These are phyloP conservation scores for Catharus bicknelli DNA, from an alignment of 2,113 vertebrate genomes.

Conservation along the genomic window DNA sequence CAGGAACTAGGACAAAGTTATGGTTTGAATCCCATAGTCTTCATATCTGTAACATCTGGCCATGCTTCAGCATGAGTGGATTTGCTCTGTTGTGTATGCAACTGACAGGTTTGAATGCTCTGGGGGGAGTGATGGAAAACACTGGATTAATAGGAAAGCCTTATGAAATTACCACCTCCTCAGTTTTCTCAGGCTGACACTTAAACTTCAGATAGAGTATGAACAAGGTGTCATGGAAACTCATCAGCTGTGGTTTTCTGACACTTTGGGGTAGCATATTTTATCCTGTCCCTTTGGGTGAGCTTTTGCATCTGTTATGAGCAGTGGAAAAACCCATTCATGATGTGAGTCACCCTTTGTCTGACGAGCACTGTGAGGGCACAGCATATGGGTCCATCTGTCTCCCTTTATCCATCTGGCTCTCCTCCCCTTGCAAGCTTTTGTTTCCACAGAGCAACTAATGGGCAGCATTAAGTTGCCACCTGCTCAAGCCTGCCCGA, in stretches of 20 bases:
- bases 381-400: constrained; percentile 18
- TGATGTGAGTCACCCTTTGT: constrained; percentile 16
- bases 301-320: constrained; percentile 11
- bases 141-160: neutral
- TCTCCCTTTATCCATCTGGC: constrained; percentile 51
- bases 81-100: neutral
- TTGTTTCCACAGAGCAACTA: constrained; percentile 34
- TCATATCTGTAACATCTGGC: neutral
- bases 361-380: neutral
- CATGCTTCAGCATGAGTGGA: neutral
- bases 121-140: neutral
- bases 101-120: neutral
- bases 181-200: neutral
- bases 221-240: neutral
- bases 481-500: constrained; percentile 9
- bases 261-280: neutral
- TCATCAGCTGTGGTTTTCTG: neutral
- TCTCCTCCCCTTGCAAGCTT: constrained; percentile 14
- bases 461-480: constrained; percentile 32
- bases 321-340: constrained; percentile 32
- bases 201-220: constrained; percentile 2
- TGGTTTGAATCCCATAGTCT: neutral
- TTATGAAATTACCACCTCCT: neutral
- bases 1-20: neutral
- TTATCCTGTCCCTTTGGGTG: constrained; percentile 3